Base-by-base conservation (phyloP, 1,140 invertebrate genomes). In the Platyura marginata region DNA sequence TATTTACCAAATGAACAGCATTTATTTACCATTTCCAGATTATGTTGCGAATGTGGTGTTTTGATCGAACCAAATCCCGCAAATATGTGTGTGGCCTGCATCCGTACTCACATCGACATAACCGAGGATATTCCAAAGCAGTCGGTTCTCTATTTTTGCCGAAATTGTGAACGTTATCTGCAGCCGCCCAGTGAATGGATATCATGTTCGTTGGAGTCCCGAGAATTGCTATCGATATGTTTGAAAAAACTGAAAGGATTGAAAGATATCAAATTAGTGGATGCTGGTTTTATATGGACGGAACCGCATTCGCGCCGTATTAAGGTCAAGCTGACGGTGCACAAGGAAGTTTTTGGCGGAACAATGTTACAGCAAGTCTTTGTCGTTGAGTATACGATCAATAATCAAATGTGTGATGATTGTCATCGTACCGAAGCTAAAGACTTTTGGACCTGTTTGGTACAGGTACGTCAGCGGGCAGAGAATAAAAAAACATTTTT, bases 251-350 rank as follows among this genome's bases (percentile, higher is more conserved):
- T 99, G 0, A 98, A 94, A 66, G 89, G 89, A 3, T 66, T 97
- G 1, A 88, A 81, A 50, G 78, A 81, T 61, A 82, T 95, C 1
- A 85, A 84, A 57, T 64, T 98, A 4, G 71, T 96, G 35, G 93
- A 98, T 75, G 95, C 96, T 40, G 78, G 80, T 5, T 99, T 99
- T 69, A 73, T 96, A 3, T 99, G 95, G 94, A 99, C 95, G 23
- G 96, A 99, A 58, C 92, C 95, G 43, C 95, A 99, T 71, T 98
- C 94, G 0, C 94, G 92, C 64, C 73, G 95, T 46, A 77, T 98
- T 21, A 98, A 98, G 69, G 80, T 97, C 0, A 97, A 98, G 67
- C 58, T 99, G 40, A 94, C 88, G 3, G 79, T 99, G n/a, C 91
- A 98, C 60, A 91, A 85, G 47, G 92, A 98, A 72, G 85, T 90